Conservation (phyloP, 2,888 invertebrate species). For the Habrosyne pyritoides region DNA sequence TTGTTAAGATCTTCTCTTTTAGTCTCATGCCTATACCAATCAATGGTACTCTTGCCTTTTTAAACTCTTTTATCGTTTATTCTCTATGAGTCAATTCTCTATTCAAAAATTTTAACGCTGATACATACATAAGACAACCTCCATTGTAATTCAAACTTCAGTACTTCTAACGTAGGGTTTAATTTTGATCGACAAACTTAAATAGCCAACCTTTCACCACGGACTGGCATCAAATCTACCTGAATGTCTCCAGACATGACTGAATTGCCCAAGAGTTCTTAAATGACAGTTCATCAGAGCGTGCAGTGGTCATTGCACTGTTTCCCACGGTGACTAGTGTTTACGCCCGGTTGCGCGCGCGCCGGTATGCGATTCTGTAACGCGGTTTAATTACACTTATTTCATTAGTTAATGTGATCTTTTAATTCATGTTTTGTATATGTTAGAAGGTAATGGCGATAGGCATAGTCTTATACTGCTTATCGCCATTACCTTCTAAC, state of each 20-base stretch:
- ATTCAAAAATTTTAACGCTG: too few relatives aligned
- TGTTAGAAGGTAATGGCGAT: neutral
- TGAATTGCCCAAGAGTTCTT: constrained; percentile 14
- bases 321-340: constrained; percentile 47
- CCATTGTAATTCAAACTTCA: too few relatives aligned
- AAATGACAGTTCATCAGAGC: constrained; percentile 20
- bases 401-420: constrained; percentile 9
- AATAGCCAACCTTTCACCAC: neutral
- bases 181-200: neutral
- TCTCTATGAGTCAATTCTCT: too few relatives aligned
- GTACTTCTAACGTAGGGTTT: neutral
- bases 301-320: constrained; percentile 28
- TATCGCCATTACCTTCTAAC: neutral
- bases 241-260: constrained; percentile 17
- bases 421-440: neutral
- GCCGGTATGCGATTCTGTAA: constrained; percentile 32
- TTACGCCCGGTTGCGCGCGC: constrained; percentile 35
- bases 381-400: constrained; percentile 31
- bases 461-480: too few relatives aligned
- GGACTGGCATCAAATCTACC: constrained; percentile 12
- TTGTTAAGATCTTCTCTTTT: too few relatives aligned
- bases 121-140: too few relatives aligned
- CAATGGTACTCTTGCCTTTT: too few relatives aligned
- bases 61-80: too few relatives aligned
- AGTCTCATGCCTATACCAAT: too few relatives aligned